phyloP scores from a whole-genome alignment of 2,113 vertebrate species.

The Gopherus evgoodei region DNA sequence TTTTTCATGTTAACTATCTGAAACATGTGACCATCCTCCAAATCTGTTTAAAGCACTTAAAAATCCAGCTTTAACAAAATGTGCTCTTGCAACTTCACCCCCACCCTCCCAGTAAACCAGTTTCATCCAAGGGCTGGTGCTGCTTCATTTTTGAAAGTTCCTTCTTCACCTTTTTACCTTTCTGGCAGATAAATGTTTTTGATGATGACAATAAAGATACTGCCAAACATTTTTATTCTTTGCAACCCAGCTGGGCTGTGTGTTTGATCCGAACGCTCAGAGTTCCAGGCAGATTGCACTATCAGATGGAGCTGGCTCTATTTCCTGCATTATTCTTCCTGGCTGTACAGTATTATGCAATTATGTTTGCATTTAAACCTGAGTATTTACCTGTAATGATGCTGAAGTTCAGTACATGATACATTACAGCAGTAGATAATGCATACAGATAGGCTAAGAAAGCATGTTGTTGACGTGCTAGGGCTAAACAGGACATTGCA shows the following conservation, averaged over 20 bases:
- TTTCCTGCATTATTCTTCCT: slow-evolving; percentile 82
- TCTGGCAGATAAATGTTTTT: slow-evolving; percentile 56
- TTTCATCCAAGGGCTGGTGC: slow-evolving; percentile 6
- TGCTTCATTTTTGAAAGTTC: slow-evolving; percentile 1
- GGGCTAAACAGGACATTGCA: slow-evolving; percentile 71
- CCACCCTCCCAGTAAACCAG: not conserved
- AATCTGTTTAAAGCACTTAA: not conserved
- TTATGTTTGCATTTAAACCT: slow-evolving; percentile 84
- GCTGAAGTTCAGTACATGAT: slow-evolving; percentile 75
- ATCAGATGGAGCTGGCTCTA: slow-evolving; percentile 81
- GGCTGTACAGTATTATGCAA: slow-evolving; percentile 80
- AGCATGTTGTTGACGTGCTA: slow-evolving; percentile 76
- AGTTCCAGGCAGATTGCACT: slow-evolving; percentile 76
- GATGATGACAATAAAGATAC: slow-evolving; percentile 74
- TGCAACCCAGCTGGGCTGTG: slow-evolving; percentile 66
- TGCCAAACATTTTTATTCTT: slow-evolving; percentile 39
- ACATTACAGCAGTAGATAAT: slow-evolving; percentile 81
- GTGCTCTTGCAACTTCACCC: not conserved
- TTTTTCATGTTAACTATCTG: not conserved
- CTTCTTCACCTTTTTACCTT: slow-evolving; percentile 73
- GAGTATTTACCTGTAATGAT: slow-evolving; percentile 82
- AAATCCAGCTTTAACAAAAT: not conserved
- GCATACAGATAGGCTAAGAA: slow-evolving; percentile 79
- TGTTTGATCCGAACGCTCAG: slow-evolving; percentile 66
- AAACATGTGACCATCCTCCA: not conserved